Evolutionary conservation across 2,113 vertebrate species (phyloP), one percentile per base, ranked within the genome.

Genomic region (Odocoileus hemionus): DNA sequence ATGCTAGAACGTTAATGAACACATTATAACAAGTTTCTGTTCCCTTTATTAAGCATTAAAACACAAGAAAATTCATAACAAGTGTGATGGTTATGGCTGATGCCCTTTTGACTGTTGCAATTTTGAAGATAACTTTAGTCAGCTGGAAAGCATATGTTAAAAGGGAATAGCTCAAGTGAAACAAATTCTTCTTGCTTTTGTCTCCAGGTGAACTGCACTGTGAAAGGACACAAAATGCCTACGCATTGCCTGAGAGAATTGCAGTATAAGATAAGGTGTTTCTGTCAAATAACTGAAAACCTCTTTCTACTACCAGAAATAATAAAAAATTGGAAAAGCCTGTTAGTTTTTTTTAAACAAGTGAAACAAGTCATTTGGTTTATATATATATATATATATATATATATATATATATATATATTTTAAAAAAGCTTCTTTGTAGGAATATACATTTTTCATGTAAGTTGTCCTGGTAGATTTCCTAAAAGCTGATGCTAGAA

Each of bases 151-250:
- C 97, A 83, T 98, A 95, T 98, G 94, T 97, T 98, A 98, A 98
- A 98, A 98, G 97, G 90, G 91, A 99, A 89, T 89, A 99, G 98
- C 97, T 99, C 98, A 98, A 98, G 98, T 98, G 99, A 98, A 98
- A 99, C 98, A 98, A 99, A 99, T 98, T 99, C 96, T 96, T 98
- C 95, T 98, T 98, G 98, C 98, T 98, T 99, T 99, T 99, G 98
- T 99, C 98, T 99, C 96, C 97, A 98, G 98, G 98, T 98, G 98
- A 99, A 98, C 98, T 98, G 97, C 95, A 54, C 88, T 98, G 98
- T 98, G 97, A 99, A 99, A 98, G 98, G 97, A 98, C 98, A 96
- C 98, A 97, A 98, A 98, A 84, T n/a, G 74, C 90, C 55, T 97
- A 94, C 84, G 89, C 86, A 43, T 84, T 98, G 98, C 98, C 93